Evolutionary conservation across 35 echinoderm and acorn worm genomes (phyloP).

Genomic region (Stichopus chloronotus): DNA sequence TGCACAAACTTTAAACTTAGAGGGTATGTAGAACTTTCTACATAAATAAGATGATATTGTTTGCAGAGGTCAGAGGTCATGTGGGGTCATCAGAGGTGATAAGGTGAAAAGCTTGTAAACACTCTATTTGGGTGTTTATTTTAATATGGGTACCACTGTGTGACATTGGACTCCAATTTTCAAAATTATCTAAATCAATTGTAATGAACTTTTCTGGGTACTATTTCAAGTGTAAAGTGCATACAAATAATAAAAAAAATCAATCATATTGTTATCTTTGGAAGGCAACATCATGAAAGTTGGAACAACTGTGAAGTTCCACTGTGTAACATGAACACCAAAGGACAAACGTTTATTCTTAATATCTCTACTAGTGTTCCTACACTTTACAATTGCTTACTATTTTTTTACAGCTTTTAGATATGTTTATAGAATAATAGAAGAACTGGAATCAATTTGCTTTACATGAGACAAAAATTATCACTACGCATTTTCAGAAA

Average conservation of each 20-base stretch:
- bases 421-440: not conserved
- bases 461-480: not conserved
- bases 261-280: not conserved
- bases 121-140: constrained; percentile 28
- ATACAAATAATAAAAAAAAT: not conserved
- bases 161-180: constrained; percentile 40
- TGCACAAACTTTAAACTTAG: no score
- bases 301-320: constrained; percentile 1
- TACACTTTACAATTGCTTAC: not conserved
- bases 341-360: not conserved
- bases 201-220: constrained; percentile 35
- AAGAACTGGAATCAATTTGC: constrained; percentile 30
- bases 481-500: not conserved
- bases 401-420: constrained; percentile 15
- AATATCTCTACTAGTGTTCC: not conserved
- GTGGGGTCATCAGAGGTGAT: no score
- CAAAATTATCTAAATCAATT: constrained; percentile 30
- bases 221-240: not conserved
- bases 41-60: no score
- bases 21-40: no score
- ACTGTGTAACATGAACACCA: constrained; percentile 53
- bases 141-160: constrained; percentile 58
- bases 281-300: constrained; percentile 44
- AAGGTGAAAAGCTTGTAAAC: no score
- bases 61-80: no score